These are phyloP conservation scores for Enteromius fasciolatus DNA, from an alignment of 2,797 vertebrate species.

Conservation along the genomic window DNA sequence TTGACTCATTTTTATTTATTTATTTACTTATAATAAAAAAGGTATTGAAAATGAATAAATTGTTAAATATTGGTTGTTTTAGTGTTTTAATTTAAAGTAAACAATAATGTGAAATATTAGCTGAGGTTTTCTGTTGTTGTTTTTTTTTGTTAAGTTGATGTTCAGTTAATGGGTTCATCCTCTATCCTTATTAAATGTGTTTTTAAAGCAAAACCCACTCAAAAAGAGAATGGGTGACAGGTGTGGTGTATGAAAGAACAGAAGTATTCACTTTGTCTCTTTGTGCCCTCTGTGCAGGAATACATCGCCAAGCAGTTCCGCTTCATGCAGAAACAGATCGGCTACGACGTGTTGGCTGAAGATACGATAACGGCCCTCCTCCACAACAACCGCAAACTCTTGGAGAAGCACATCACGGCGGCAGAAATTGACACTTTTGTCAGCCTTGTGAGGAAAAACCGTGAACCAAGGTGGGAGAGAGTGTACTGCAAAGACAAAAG, in stretches of 20 bases:
- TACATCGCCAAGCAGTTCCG: constrained; percentile 90
- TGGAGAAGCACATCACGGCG: constrained; percentile 89
- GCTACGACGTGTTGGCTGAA: constrained; percentile 86
- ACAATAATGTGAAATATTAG: background rate
- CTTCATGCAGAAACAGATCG: constrained; percentile 92
- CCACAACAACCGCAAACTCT: constrained; percentile 86
- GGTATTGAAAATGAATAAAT: background rate
- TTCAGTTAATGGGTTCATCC: no score
- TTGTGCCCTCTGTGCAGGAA: constrained; percentile 71
- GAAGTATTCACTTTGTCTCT: background rate
- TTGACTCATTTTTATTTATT: background rate
- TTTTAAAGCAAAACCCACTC: background rate
- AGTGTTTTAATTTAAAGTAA: background rate
- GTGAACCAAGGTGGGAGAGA: constrained; percentile 83
- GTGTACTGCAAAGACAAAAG: background rate
- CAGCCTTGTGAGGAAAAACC: constrained; percentile 87
- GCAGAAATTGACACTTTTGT: constrained; percentile 89
- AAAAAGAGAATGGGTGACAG: background rate
- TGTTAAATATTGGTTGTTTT: background rate
- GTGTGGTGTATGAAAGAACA: background rate
- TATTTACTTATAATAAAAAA: background rate
- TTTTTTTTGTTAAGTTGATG: background rate
- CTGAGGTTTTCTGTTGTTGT: background rate
- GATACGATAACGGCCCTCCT: constrained; percentile 87
- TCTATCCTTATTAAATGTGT: background rate